Conservation (phyloP, 2,113 vertebrate genomes). For the Passer domesticus region DNA sequence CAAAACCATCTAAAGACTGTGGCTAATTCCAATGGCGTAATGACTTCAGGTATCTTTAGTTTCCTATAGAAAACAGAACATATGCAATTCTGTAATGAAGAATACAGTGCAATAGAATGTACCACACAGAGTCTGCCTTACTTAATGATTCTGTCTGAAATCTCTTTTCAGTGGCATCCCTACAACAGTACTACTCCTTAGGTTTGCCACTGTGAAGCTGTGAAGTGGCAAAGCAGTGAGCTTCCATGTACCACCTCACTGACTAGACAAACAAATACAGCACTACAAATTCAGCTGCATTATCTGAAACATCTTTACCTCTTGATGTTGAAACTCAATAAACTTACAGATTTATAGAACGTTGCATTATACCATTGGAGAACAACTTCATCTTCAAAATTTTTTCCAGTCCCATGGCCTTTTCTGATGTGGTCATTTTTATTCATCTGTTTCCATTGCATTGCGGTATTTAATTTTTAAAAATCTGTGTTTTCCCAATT, state of each 20-base stretch:
- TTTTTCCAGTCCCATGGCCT: background rate
- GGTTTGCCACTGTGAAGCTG: background rate
- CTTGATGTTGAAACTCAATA: background rate
- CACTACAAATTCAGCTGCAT: background rate
- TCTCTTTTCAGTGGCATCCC: background rate
- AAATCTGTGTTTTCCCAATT: background rate
- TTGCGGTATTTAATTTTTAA: background rate
- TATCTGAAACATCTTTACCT: background rate
- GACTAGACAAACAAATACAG: background rate
- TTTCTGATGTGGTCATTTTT: background rate
- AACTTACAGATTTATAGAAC: background rate
- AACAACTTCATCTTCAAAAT: background rate
- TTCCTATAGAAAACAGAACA: background rate
- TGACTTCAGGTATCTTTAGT: background rate
- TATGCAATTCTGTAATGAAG: background rate
- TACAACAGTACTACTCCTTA: background rate
- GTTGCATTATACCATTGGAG: background rate
- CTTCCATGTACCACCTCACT: background rate
- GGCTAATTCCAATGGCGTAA: background rate
- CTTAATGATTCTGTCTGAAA: background rate
- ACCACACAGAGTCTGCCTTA: background rate
- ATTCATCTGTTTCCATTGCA: background rate
- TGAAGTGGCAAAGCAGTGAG: background rate
- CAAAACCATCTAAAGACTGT: background rate
- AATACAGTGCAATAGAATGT: background rate